A percentile compares a stretch with the other conserved stretches of the same genome.
Conservation (phyloP, 2,797 vertebrate species). For the Sebastes vulpes region DNA sequence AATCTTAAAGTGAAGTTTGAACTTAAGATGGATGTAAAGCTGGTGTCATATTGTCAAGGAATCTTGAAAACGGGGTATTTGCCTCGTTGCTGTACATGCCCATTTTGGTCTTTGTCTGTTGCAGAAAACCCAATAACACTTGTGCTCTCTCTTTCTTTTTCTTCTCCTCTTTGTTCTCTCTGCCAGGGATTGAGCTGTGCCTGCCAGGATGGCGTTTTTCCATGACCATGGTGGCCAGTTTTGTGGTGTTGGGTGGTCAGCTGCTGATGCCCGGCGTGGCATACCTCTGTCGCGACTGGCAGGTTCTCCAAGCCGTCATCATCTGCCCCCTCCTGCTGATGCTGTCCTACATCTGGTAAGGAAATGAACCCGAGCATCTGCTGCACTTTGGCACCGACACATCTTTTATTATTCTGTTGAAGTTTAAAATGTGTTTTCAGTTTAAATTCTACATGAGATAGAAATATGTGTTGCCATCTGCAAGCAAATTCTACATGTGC, state of each 20-base stretch:
- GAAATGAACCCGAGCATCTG: constrained; percentile 14
- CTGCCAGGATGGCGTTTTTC: constrained; percentile 94
- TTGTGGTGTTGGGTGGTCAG: constrained; percentile 93
- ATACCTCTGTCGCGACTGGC: constrained; percentile 93
- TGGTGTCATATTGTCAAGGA: neutral
- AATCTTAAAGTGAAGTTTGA: neutral
- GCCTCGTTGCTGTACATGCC: neutral
- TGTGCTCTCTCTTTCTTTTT: neutral
- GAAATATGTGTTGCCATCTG: neutral
- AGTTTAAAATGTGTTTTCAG: neutral
- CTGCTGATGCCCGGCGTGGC: constrained; percentile 95
- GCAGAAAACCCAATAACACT: neutral
- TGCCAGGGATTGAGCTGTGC: constrained; percentile 94
- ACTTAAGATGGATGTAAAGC: too few species aligned
- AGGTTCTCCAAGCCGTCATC: constrained; percentile 95
- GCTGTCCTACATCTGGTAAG: constrained; percentile 96
- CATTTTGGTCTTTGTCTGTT: neutral
- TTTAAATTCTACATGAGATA: neutral
- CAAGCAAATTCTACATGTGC: neutral
- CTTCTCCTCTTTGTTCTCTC: constrained; percentile 1
- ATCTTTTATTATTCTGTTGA: neutral
- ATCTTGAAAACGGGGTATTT: neutral
- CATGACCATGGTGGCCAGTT: constrained; percentile 97
- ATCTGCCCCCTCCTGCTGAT: constrained; percentile 96
- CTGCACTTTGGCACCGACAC: constrained; percentile 1